Conservation (phyloP, 2,797 vertebrate species). For the Psittacula derbiana region DNA sequence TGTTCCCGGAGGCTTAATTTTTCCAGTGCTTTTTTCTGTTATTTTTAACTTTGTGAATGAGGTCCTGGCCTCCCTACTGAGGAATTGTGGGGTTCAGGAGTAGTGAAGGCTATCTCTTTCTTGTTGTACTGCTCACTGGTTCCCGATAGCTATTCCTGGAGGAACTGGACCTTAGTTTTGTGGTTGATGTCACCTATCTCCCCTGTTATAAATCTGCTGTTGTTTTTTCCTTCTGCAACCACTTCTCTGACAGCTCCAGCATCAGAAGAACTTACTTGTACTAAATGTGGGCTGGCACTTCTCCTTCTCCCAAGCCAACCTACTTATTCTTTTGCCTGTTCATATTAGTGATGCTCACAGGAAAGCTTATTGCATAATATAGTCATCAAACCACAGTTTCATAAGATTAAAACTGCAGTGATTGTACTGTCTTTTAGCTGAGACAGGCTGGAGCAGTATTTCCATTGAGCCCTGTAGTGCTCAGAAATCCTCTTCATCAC, state of each 20-base stretch:
- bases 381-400: background rate
- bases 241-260: background rate
- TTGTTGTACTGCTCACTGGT: background rate
- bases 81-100: background rate
- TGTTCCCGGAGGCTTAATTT: background rate
- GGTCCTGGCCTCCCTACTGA: background rate
- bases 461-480: background rate
- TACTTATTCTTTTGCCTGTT: background rate
- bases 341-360: fast-evolving
- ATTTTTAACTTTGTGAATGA: background rate
- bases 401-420: background rate
- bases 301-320: background rate
- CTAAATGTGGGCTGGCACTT: background rate
- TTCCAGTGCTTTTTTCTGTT: background rate
- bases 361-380: background rate
- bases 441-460: background rate
- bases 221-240: background rate
- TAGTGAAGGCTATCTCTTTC: background rate
- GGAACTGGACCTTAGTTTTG: background rate
- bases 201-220: background rate
- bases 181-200: fast-evolving
- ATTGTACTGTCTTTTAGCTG: background rate
- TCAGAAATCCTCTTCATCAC: background rate
- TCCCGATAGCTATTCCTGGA: fast-evolving
- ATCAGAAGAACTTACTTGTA: background rate